Conservation (phyloP, 2,888 invertebrate genomes). For the Netelia virgata region DNA sequence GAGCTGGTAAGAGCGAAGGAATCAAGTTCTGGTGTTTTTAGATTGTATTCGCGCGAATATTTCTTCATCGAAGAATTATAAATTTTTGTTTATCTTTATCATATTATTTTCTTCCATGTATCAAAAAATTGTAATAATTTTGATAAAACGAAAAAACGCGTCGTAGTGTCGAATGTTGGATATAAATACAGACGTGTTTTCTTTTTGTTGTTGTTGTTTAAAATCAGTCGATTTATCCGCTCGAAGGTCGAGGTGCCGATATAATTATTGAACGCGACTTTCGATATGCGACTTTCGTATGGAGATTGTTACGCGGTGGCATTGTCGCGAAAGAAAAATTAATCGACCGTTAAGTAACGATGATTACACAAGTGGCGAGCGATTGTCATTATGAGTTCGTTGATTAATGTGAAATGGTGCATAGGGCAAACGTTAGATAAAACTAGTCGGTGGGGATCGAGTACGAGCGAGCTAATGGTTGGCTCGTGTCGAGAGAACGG, state of each 20-base stretch:
- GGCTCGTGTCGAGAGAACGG: neutral
- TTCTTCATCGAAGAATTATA: neutral
- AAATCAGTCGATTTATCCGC: constrained; percentile 62
- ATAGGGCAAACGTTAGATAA: constrained; percentile 59
- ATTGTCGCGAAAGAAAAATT: constrained; percentile 47
- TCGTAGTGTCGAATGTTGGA: too few species aligned
- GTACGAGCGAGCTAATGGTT: constrained; percentile 33
- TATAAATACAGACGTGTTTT: constrained; percentile 28
- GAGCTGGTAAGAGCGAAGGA: too few species aligned
- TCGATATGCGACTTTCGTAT: neutral
- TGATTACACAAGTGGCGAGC: constrained; percentile 56
- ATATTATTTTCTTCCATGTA: too few species aligned
- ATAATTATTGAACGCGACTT: constrained; percentile 9
- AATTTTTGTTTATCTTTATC: too few species aligned
- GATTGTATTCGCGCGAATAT: too few species aligned
- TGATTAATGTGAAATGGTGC: constrained; percentile 64
- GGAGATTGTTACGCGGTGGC: neutral
- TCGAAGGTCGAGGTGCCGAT: constrained; percentile 49
- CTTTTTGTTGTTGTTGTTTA: constrained; percentile 12
- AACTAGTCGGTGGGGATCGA: constrained; percentile 46
- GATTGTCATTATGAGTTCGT: constrained; percentile 57
- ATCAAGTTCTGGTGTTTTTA: too few species aligned
- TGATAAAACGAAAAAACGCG: too few species aligned
- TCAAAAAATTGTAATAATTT: too few species aligned
- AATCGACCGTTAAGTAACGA: constrained; percentile 61